Evolutionary conservation across 1,140 invertebrate species (phyloP).

Genomic region (Papilio aristodemus): DNA sequence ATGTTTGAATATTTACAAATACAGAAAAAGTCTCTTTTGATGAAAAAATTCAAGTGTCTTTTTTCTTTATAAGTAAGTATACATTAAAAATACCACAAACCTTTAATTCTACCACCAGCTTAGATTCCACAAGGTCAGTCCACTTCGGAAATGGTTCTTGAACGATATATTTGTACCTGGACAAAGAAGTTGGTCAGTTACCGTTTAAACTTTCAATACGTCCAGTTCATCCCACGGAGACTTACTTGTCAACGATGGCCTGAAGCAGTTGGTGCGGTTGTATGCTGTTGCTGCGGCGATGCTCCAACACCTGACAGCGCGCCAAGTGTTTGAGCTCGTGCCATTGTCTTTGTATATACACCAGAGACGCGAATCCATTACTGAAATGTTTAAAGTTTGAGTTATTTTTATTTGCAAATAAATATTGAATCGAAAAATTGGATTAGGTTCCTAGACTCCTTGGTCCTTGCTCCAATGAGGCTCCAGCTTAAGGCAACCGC

Average conservation of each 20-base stretch:
- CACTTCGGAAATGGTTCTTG: conserved; percentile 8
- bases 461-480: no score
- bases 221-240: neutral
- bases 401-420: no score
- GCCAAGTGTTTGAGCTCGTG: conserved; percentile 12
- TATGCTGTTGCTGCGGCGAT: neutral
- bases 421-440: no score
- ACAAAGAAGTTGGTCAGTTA: neutral
- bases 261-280: neutral
- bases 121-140: neutral
- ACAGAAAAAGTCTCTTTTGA: no score
- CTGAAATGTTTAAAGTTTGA: neutral
- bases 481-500: no score
- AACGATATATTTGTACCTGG: conserved; percentile 12
- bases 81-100: neutral
- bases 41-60: no score
- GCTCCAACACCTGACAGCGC: neutral
- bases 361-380: neutral
- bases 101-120: neutral
- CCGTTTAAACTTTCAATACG: neutral
- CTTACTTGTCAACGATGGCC: conserved; percentile 2
- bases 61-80: no score
- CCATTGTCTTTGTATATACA: neutral
- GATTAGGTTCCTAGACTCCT: no score
- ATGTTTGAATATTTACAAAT: no score